Base-by-base conservation (phyloP, 2,113 vertebrate species). In the Climacteris rufus region DNA sequence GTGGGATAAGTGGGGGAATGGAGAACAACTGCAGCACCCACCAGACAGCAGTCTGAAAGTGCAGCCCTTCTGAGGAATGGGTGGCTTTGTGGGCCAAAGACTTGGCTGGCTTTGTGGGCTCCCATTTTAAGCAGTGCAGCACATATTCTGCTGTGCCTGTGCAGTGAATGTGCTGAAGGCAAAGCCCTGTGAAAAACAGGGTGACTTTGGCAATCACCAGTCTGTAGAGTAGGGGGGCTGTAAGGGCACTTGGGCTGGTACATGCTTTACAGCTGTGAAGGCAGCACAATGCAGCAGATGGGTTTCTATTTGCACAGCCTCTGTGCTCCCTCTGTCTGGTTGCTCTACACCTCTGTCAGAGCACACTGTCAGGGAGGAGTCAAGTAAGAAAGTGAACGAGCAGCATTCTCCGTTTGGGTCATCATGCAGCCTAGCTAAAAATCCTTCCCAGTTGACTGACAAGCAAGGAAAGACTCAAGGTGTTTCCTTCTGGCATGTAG, bases 101-200 rank as follows among this genome's bases (percentile, higher is more conserved):
- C 6, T 33, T 0, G 14, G 33, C 30, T 7, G 25, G 27, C 21
- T 44, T 4, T 56, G 49, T 33, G 71, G 42, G 22, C 1, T n/a
- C 13, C 30, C 0, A 0, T 42, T 71, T 56, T n/a, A 40, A 78
- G 75, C 0, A 1, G 24, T 1, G 2, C 15, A 15, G 39, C 13
- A 19, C 15, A 11, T 15, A 21, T 14, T 54, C 44, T 30, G 54
- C 24, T 72, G n/a, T 30, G 49, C 35, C 47, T 52, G 9, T 6
- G 42, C 53, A 22, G 28, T 6, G 37, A 78, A n/a, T 0, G 6
- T 35, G 53, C 44, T 17, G 31, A n/a, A 45, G 61, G 66, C 2
- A 18, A 77, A 74, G 19, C 13, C 21, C 31, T 37, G 31, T 16
- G 33, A 95, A 72, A 60, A 89, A 49, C 0, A 37, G 13, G 18